Evolutionary conservation across 2,797 vertebrate species (phyloP), one percentile per base, ranked within the genome.

Genomic region (Eptatretus atami): DNA sequence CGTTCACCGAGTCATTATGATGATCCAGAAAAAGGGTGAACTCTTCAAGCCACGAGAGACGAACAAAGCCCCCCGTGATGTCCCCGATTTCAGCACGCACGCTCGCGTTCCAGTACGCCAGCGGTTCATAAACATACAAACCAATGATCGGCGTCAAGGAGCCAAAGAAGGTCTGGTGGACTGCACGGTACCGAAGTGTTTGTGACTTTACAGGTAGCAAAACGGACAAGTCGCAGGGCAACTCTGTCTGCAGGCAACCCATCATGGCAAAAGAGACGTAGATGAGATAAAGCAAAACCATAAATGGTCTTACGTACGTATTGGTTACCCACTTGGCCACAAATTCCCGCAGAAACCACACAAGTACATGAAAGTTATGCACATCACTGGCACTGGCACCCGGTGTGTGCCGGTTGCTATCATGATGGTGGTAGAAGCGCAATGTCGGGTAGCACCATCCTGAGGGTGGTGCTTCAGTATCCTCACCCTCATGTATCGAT

Each of bases 291-390:
- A 94, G 83, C 73, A 98, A 83, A 71, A 98, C 86, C 76, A 95
- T 86, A 73, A 98, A 98, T 73, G 90, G 92, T 71, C 96, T 98
- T 69, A 96, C 92, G 0, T 98, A 98, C 64, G 92, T 98, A 75
- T 98, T 98, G 67, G 92, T 98, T 78, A 98, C 95, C 90, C 90
- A 98, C 80, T 95, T 86, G 71, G 85, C 86, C 73, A 93, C 96
- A 77, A 87, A 94, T 69, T 81, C 84, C 69, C 83, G 81, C 74
- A 98, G 82, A 73, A 93, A 95, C 68, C 84, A 84, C 71, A 95
- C 80, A 77, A 95, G 74, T 69, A 98, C 78, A 73, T 98, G 90
- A 69, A 79, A 86, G 75, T 96, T 84, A 1, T 82, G 86, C 70
- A 83, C 83, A 69, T 78, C 80, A 2, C 79, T 74, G 69, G 88